Evolutionary conservation across 2,113 vertebrate species (phyloP).

Genomic region (Anolis carolinensis): DNA sequence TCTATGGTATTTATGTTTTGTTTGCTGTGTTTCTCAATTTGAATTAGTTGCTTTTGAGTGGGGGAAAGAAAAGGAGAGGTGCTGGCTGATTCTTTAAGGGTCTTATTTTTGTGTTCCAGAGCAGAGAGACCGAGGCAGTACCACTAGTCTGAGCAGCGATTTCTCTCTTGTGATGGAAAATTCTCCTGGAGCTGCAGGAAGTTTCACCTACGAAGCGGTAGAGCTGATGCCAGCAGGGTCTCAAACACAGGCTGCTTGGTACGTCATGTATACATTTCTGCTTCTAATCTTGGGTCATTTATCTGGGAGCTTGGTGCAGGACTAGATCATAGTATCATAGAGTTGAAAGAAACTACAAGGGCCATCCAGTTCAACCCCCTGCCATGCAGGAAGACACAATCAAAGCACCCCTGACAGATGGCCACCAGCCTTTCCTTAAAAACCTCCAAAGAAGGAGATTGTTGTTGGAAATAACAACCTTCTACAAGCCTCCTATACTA

Average conservation of each 20-base stretch:
- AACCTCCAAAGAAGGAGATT: too few relatives aligned
- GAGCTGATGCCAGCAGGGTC: constrained; percentile 83
- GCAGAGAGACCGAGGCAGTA: constrained; percentile 89
- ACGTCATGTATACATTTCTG: constrained; percentile 50
- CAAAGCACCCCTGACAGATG: too few relatives aligned
- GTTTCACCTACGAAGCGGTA: constrained; percentile 82
- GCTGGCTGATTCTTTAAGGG: background rate
- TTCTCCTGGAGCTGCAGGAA: constrained; percentile 79
- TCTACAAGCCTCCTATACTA: too few relatives aligned
- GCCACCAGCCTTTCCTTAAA: too few relatives aligned
- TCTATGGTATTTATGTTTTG: too few relatives aligned
- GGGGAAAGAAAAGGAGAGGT: background rate
- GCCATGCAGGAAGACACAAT: too few relatives aligned
- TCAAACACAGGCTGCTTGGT: constrained; percentile 86
- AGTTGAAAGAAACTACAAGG: too few relatives aligned
- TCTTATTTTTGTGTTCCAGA: constrained; percentile 73
- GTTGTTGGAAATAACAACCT: too few relatives aligned
- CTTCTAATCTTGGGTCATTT: background rate
- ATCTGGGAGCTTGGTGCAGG: too few relatives aligned
- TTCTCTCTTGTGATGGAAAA: constrained; percentile 94
- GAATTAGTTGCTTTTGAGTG: background rate
- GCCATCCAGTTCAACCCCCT: too few relatives aligned
- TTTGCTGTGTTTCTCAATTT: background rate
- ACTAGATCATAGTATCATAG: too few relatives aligned
- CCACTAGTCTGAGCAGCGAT: constrained; percentile 94